Percentiles rank a stretch among this genome's conserved stretches.
Conservation (phyloP, 2,888 invertebrate genomes). For the Sussaba pulchella region DNA sequence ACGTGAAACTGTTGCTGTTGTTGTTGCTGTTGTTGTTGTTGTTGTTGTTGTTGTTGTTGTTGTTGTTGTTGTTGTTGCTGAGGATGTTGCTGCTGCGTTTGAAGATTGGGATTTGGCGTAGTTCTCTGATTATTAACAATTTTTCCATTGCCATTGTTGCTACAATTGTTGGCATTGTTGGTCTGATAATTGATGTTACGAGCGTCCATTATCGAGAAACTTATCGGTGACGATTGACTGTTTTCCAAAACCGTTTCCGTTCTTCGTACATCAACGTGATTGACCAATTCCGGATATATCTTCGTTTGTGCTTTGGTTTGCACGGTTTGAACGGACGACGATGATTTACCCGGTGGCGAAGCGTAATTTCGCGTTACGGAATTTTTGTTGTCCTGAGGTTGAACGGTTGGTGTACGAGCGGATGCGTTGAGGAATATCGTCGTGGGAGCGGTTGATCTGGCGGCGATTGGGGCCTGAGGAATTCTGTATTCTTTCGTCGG, state of each 20-base stretch:
- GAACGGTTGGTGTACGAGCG: slow-evolving; percentile 74
- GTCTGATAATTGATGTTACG: slow-evolving; percentile 87
- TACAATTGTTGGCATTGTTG: slow-evolving; percentile 83
- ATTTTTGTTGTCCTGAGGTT: slow-evolving; percentile 83
- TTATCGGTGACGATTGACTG: slow-evolving; percentile 90
- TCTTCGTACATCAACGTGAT: slow-evolving; percentile 81
- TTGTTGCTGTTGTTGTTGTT: slow-evolving; percentile 81
- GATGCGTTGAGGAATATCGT: slow-evolving; percentile 80
- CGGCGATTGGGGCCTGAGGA: slow-evolving; percentile 85
- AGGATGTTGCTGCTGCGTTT: no score
- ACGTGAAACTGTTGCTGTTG: slow-evolving; percentile 68
- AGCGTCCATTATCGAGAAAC: slow-evolving; percentile 91
- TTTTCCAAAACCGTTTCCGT: slow-evolving; percentile 86
- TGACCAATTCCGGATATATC: slow-evolving; percentile 89
- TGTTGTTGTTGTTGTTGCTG: slow-evolving; percentile 82
- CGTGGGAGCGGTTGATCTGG: slow-evolving; percentile 82
- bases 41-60: slow-evolving; percentile 76
- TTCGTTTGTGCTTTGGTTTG: slow-evolving; percentile 92
- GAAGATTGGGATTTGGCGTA: slow-evolving; percentile 74
- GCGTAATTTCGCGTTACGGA: slow-evolving; percentile 85
- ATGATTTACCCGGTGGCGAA: slow-evolving; percentile 84
- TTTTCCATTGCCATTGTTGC: slow-evolving; percentile 73
- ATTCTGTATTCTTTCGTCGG: slow-evolving; percentile 88
- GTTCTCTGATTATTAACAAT: slow-evolving; percentile 74
- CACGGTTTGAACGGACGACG: slow-evolving; percentile 80